These are phyloP conservation scores for Porites lobata DNA, from an alignment of 92 coral and sea anemone species.

Conservation along the genomic window DNA sequence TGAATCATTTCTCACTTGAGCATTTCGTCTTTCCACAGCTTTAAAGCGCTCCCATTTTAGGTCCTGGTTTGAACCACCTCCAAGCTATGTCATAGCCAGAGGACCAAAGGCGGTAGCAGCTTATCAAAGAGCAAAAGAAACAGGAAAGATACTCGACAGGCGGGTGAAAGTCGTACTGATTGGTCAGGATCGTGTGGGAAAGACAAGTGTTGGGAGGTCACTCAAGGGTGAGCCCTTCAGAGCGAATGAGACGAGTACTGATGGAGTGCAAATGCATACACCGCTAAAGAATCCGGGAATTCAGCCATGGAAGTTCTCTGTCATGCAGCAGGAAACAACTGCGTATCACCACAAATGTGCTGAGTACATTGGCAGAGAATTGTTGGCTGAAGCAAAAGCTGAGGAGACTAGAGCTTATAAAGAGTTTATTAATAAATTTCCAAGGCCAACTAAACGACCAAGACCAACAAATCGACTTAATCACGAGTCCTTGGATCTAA, in stretches of 20 bases:
- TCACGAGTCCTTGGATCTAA: constrained; percentile 13
- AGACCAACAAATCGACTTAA: not conserved
- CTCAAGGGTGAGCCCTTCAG: constrained; percentile 24
- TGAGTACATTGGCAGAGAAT: constrained; percentile 14
- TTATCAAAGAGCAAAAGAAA: constrained; percentile 18
- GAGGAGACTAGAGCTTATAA: constrained; percentile 21
- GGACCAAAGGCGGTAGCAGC: constrained; percentile 24
- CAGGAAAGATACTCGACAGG: constrained; percentile 16
- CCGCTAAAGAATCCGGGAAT: constrained; percentile 7
- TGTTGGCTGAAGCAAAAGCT: constrained; percentile 23
- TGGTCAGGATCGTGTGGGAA: constrained; percentile 46
- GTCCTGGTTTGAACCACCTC: constrained; percentile 2
- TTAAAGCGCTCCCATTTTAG: constrained; percentile 11
- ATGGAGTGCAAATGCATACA: constrained; percentile 25
- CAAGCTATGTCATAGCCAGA: constrained; percentile 17
- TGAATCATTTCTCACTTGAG: not conserved
- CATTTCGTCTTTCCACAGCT: not conserved
- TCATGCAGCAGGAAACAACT: constrained; percentile 10
- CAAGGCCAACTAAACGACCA: constrained; percentile 26
- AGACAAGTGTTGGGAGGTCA: constrained; percentile 28
- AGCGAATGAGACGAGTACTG: constrained; percentile 15
- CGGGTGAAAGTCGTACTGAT: constrained; percentile 23
- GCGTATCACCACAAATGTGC: constrained; percentile 28
- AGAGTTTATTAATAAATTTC: constrained; percentile 12
- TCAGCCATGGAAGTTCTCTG: constrained; percentile 23